Conservation (phyloP, 2,797 vertebrate species). For the Pterois miles region DNA sequence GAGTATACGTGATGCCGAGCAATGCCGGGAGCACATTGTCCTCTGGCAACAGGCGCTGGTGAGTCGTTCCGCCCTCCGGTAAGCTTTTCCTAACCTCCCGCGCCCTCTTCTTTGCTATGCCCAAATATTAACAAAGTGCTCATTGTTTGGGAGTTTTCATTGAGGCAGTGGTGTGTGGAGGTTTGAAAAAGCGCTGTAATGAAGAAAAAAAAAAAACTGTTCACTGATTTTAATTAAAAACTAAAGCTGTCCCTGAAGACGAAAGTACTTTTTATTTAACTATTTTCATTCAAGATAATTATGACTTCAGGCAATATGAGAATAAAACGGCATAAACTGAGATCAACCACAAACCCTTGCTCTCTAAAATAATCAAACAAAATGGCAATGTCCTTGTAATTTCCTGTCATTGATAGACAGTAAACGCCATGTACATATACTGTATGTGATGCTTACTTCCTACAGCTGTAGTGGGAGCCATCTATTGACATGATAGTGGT, state of each 20-base stretch:
- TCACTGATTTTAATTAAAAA: conserved; percentile 67
- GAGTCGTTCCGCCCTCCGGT: conserved; percentile 43
- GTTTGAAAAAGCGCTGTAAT: conserved; percentile 32
- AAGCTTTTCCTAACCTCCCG: conserved; percentile 68
- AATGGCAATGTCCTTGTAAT: conserved; percentile 49
- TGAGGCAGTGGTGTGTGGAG: conserved; percentile 35
- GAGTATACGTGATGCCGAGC: conserved; percentile 28
- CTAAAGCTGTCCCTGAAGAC: conserved; percentile 53
- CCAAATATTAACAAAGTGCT: conserved; percentile 79
- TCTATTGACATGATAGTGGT: conserved; percentile 8
- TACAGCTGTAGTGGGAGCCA: not conserved
- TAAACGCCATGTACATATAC: not conserved
- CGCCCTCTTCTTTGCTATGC: conserved; percentile 56
- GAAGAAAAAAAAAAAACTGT: conserved; percentile 2
- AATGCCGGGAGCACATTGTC: conserved; percentile 36
- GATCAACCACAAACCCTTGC: conserved; percentile 11
- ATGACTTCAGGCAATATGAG: conserved; percentile 32
- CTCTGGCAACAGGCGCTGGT: conserved; percentile 36
- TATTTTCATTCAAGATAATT: conserved; percentile 49
- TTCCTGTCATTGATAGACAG: conserved; percentile 9
- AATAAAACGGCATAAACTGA: conserved; percentile 5
- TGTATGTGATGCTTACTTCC: not conserved
- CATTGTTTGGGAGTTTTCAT: conserved; percentile 76
- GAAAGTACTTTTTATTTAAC: conserved; percentile 45
- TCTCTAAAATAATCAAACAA: conserved; percentile 42